Evolutionary conservation across 2,888 invertebrate genomes (phyloP).

Genomic region (Metalampra italica): DNA sequence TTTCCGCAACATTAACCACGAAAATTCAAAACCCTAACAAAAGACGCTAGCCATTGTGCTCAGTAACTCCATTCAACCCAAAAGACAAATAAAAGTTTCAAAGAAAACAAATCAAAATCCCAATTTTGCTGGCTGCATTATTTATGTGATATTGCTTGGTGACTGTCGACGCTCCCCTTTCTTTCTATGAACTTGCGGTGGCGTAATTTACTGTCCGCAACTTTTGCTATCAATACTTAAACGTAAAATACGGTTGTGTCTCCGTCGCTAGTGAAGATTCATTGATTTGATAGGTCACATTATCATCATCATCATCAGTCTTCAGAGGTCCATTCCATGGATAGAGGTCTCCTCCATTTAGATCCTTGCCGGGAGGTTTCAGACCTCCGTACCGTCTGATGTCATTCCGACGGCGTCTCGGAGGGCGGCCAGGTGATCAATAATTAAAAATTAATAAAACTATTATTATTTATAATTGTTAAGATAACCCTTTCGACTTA

Average conservation of each 20-base stretch:
- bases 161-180: constrained; percentile 65
- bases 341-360: too few species aligned
- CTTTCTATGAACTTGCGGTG: constrained; percentile 58
- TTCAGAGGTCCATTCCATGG: too few species aligned
- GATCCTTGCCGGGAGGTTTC: too few species aligned
- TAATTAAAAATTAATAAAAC: too few species aligned
- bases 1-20: constrained; percentile 45
- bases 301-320: too few species aligned
- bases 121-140: constrained; percentile 74
- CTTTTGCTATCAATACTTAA: constrained; percentile 50
- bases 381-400: too few species aligned
- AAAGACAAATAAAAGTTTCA: constrained; percentile 71
- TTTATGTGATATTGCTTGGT: constrained; percentile 74
- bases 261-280: background rate
- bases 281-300: background rate
- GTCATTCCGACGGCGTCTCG: too few species aligned
- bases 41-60: constrained; percentile 45
- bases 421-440: too few species aligned
- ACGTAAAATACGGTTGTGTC: constrained; percentile 14
- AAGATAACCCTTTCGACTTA: background rate
- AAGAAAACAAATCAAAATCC: constrained; percentile 77
- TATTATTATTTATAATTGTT: too few species aligned
- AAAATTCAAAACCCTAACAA: constrained; percentile 28
- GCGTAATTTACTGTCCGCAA: constrained; percentile 57
- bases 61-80: constrained; percentile 38